Evolutionary conservation across 2,113 vertebrate genomes (phyloP), one percentile per base, ranked within the genome.

Genomic region (Pongo pygmaeus): DNA sequence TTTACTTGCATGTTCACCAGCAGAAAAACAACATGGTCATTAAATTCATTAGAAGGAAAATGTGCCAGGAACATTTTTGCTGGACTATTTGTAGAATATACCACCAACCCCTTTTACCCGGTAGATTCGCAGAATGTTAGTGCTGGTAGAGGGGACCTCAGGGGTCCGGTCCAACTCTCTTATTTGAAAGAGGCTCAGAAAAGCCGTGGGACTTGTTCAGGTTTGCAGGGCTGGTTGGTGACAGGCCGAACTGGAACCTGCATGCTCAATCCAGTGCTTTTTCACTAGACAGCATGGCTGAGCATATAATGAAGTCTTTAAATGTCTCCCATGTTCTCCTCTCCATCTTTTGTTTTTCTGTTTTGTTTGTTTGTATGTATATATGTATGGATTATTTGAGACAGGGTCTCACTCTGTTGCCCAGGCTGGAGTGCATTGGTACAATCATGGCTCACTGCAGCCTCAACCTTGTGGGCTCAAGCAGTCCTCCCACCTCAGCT

Each of bases 21-120:
- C 50, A 84, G 91, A 84, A 79, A 93, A 77, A 50, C n/a, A 80
- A 5, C 10, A 17, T 75, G 80, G 4, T 32, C 8, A 23, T 91
- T 94, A 70, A 77, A 95, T 59, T 89, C 22, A 10, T 93, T 89
- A 92, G 52, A 57, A 81, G 43, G 84, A 57, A 88, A 80, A 46
- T 69, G 11, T 16, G 78, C 23, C 67, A 74, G 78, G 74, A 85
- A 12, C 35, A 64, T 74, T 93, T 96, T 70, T 52, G 79, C 85
- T 94, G 93, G 81, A 35, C 40, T 84, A 1, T 90, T 85, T 95
- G 67, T 95, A 23, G 67, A 87, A 23, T 70, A 40, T 74, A 59
- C n/a, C 46, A 46, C 46, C 25, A 70, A 38, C 35, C 5, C 38
- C 27, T 64, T 93, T 91, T 35, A 32, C 46, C 16, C 90, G n/a